phyloP scores from a whole-genome alignment of 2,888 invertebrate species.

The Chloroclystis v-ata region DNA sequence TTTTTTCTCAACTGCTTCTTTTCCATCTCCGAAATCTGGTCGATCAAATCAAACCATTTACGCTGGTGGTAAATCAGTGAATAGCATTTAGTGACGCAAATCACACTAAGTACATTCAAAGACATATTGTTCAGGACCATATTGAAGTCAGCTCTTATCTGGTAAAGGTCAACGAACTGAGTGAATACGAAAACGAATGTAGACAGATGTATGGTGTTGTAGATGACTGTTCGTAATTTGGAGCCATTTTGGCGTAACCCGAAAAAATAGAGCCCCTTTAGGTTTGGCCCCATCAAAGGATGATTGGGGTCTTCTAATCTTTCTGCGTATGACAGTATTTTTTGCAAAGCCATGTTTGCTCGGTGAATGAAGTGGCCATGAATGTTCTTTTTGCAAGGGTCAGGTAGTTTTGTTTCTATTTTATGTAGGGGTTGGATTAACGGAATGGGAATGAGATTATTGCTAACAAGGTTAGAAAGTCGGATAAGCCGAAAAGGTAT shows the following conservation, averaged over 20 bases:
- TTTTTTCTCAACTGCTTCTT: slow-evolving; percentile 30
- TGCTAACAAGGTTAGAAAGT: too few species aligned
- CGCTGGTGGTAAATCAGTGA: slow-evolving; percentile 30
- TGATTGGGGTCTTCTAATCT: slow-evolving; percentile 45
- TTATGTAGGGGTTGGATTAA: background rate
- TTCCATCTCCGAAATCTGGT: slow-evolving; percentile 44
- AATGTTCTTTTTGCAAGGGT: slow-evolving; percentile 2
- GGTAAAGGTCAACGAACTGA: slow-evolving; percentile 44
- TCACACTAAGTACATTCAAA: slow-evolving; percentile 38
- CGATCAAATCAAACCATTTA: slow-evolving; percentile 33
- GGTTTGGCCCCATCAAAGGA: slow-evolving; percentile 55
- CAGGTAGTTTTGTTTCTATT: background rate
- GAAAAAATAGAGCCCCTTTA: slow-evolving; percentile 47
- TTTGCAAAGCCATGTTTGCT: slow-evolving; percentile 35
- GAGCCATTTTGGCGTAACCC: slow-evolving; percentile 46
- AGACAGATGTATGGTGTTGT: slow-evolving; percentile 36
- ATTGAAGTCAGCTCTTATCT: slow-evolving; percentile 41
- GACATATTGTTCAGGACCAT: slow-evolving; percentile 47
- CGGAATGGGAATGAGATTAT: background rate
- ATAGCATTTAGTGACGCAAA: slow-evolving; percentile 39
- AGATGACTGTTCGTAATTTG: slow-evolving; percentile 35
- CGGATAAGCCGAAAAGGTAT: too few species aligned
- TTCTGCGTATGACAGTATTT: slow-evolving; percentile 34
- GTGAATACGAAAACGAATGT: slow-evolving; percentile 39
- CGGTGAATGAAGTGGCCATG: background rate